Conservation (phyloP, 2,113 vertebrate species). For the human (Homo sapiens) region DNA sequence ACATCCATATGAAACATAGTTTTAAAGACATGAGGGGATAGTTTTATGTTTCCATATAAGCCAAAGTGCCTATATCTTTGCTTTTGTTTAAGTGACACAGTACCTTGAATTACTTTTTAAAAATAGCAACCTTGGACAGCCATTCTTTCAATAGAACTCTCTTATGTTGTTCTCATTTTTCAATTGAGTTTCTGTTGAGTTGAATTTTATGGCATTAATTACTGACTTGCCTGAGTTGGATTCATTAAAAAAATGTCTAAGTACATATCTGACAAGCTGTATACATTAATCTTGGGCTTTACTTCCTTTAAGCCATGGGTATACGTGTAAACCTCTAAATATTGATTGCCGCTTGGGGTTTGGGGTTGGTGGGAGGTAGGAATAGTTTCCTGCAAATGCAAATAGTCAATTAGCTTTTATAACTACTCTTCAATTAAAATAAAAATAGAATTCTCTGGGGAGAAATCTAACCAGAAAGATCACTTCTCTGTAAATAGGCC, state of each 20-base stretch:
- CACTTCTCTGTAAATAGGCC: conserved; percentile 49
- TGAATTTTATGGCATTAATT: conserved; percentile 67
- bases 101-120: conserved; percentile 18
- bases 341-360: conserved; percentile 35
- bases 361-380: conserved; percentile 19
- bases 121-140: neutral
- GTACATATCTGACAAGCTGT: conserved; percentile 53
- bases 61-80: neutral
- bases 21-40: neutral
- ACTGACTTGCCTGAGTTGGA: conserved; percentile 40
- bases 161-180: conserved; percentile 45
- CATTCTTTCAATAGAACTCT: neutral
- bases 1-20: neutral
- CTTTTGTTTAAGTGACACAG: conserved; percentile 35
- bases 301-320: neutral
- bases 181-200: conserved; percentile 68
- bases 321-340: conserved; percentile 26
- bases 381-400: conserved; percentile 53
- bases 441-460: conserved; percentile 57
- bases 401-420: conserved; percentile 54
- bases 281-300: conserved; percentile 1
- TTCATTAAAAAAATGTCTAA: neutral
- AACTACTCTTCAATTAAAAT: conserved; percentile 68
- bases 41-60: neutral
- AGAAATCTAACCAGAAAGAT: conserved; percentile 50